Evolutionary conservation across 2,113 vertebrate species (phyloP), one percentile per base, ranked within the genome.

Genomic region (Rhinogobius similis): DNA sequence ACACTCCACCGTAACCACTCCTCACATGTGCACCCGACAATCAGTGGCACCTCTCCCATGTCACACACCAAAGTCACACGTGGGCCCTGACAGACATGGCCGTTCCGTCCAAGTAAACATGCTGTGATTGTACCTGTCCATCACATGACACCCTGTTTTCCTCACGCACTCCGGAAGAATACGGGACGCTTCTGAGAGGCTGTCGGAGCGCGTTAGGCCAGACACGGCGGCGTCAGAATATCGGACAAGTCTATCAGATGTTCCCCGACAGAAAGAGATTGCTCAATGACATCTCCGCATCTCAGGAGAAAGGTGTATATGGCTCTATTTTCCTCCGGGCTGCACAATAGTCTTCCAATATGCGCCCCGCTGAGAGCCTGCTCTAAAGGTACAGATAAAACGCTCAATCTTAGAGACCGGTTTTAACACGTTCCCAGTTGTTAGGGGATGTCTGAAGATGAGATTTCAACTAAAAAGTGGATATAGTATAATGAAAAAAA

Each of bases 111-210:
- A 65, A 76, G 72, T 80, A 82, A 85, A 73, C 67, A 81, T 64
- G 26, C 52, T 43, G 70, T 77, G 79, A 89, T 85, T 86, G 81
- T 62, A 65, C 79, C 82, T 82, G 86, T 87, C 86, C 81, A 86
- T 87, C 89, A 87, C 24, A 8, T 13, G 20, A 62, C 73, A 62
- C 70, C 29, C 72, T 62, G 79, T 84, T 86, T 81, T 78, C 67
- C 63, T 48, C 29, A 46, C 67, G 75, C 58, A 65, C 74, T 78
- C 72, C 11, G 21, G 59, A 65, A 72, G 68, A 75, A 48, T 61
- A 77, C 23, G 24, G 48, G 53, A 29, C 12, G 26, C 63, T 50
- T 27, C 62, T 32, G 44, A 78, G 67, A 50, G 10, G 0, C 24
- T 52, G 77, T 85, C 70, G 2, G 32, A 36, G 50, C 62, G 62